phyloP scores from a whole-genome alignment of 2,888 invertebrate species.

The Caenorhabditis parvicauda region DNA sequence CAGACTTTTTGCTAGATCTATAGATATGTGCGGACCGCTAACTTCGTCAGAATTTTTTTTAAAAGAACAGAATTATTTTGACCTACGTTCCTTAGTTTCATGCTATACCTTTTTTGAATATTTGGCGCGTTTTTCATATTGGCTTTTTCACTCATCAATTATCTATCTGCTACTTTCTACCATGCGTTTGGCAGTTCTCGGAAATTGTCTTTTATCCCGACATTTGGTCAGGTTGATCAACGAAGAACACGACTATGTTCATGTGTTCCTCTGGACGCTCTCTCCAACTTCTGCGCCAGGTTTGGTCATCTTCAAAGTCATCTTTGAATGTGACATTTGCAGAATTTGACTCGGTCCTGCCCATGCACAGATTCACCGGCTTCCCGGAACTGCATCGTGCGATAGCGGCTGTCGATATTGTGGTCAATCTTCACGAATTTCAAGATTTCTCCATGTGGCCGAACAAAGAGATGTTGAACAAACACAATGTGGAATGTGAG shows the following conservation, averaged over 20 bases:
- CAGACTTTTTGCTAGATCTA: too few relatives aligned
- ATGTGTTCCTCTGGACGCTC: conserved; percentile 20
- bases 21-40: too few relatives aligned
- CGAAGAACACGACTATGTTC: conserved; percentile 12
- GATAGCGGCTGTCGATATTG: conserved; percentile 16
- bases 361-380: conserved; percentile 13
- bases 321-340: background rate
- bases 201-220: conserved; percentile 15
- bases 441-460: conserved; percentile 46
- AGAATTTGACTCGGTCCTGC: conserved; percentile 15
- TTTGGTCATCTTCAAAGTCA: conserved; percentile 7
- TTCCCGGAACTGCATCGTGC: conserved; percentile 18
- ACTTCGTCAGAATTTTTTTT: too few relatives aligned
- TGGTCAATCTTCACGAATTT: conserved; percentile 48
- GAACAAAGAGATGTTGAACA: conserved; percentile 21
- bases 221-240: conserved; percentile 20
- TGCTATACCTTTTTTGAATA: too few relatives aligned
- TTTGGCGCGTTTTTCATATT: too few relatives aligned
- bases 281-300: background rate
- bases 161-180: background rate
- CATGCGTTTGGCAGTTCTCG: conserved; percentile 22
- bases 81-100: too few relatives aligned
- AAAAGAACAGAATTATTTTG: too few relatives aligned
- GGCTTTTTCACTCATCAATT: too few relatives aligned
- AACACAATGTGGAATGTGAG: conserved; percentile 48